Conservation (phyloP, 2,113 vertebrate species). For the Onychostruthus taczanowskii region DNA sequence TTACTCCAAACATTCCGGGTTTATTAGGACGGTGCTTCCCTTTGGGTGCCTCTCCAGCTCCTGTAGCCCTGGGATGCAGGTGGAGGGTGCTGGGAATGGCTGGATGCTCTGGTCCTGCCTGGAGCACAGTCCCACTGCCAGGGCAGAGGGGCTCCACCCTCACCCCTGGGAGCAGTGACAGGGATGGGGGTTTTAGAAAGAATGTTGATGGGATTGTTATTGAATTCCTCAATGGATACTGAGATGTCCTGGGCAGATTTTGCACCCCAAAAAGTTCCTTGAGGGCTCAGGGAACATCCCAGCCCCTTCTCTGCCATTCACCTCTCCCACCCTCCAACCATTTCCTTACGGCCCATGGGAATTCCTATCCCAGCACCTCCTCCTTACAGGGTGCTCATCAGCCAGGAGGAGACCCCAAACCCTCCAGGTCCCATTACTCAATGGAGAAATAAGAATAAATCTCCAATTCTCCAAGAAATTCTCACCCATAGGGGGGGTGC, state of each 20-base stretch:
- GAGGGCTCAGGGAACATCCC: not conserved
- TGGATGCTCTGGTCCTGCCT: not conserved
- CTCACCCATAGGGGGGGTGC: not conserved
- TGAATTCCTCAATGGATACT: not conserved
- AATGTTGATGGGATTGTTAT: not conserved
- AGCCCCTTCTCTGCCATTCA: not conserved
- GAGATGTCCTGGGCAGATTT: not conserved
- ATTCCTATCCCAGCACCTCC: not conserved
- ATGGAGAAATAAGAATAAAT: not conserved
- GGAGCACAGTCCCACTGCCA: fast-evolving
- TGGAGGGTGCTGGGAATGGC: not conserved
- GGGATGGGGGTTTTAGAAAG: not conserved
- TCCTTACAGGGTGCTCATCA: not conserved
- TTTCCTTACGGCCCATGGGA: not conserved
- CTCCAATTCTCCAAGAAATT: not conserved
- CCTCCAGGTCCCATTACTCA: not conserved
- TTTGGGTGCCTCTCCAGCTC: not conserved
- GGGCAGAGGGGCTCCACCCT: not conserved
- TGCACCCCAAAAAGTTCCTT: fast-evolving
- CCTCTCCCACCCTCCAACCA: fast-evolving
- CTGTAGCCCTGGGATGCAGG: fast-evolving
- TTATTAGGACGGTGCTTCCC: fast-evolving
- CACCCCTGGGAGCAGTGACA: fast-evolving
- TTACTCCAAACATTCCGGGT: not conserved
- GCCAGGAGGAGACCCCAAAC: not conserved